Conservation (phyloP, 2,113 vertebrate genomes). For the Fregetta grallaria region DNA sequence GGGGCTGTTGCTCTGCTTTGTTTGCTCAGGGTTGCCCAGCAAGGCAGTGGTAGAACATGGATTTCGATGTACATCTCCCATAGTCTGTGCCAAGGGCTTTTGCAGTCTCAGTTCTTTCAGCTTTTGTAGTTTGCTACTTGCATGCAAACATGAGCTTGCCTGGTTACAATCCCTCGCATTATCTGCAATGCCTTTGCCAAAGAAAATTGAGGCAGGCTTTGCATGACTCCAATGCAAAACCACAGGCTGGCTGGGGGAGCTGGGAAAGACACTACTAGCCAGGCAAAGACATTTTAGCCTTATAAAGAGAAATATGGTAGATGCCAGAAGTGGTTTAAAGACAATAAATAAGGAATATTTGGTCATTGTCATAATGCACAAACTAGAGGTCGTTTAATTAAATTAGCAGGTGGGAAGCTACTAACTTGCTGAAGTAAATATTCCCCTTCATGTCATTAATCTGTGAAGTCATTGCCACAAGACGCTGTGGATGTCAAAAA, state of each 20-base stretch:
- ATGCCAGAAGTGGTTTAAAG: neutral
- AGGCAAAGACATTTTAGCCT: neutral
- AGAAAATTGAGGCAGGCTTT: neutral
- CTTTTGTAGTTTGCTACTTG: neutral
- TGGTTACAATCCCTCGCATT: neutral
- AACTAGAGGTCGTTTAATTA: neutral
- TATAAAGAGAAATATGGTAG: neutral
- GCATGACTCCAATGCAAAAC: neutral
- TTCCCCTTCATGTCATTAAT: neutral
- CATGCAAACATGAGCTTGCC: neutral
- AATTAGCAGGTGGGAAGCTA: neutral
- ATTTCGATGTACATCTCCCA: neutral
- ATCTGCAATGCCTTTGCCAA: neutral
- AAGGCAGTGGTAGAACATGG: neutral
- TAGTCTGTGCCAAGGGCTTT: neutral
- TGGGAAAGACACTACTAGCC: neutral
- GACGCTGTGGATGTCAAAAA: neutral
- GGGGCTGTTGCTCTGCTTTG: neutral
- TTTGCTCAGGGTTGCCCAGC: neutral
- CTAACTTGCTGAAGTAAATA: accelerated
- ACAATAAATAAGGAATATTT: neutral
- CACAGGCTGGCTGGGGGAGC: neutral
- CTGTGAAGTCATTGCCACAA: neutral
- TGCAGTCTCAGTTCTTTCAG: neutral
- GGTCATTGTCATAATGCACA: neutral